Evolutionary conservation across 2,888 invertebrate species (phyloP), one percentile per base, ranked within the genome.

Genomic region (Drosophila ezoana): DNA sequence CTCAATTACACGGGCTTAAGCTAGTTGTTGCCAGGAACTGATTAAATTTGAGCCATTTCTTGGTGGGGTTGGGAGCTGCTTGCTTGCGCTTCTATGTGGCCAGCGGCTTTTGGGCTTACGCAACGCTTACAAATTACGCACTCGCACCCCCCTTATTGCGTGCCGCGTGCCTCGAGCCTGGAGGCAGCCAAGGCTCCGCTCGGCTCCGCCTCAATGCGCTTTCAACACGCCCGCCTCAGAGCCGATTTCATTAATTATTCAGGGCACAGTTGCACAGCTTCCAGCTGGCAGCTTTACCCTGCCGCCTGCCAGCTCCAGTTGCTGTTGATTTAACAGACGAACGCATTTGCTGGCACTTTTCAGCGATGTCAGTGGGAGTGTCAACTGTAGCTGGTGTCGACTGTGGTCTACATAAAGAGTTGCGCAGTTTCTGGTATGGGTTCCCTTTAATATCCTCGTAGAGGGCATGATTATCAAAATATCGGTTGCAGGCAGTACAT

Each of bases 211-310:
- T 53, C 51, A 74, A 49, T 56, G 61, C 60, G 52, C 52, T 48
- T 66, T 74, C 74, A 67, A 57, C 28, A 28, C 64, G 66, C 47
- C 38, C 16, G 43, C 40, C 47, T 44, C 51, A 49, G 49, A 65
- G 61, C 53, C 70, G 84, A 68, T 76, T 76, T 80, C 71, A 80
- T 86, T 81, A 86, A 86, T 79, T 86, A 81, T 81, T 83, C 86
- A 86, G 67, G 40, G 18, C 86, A 86, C 77, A 63, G 60, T 59
- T 41, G 48, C 43, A 49, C 61, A 54, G 54, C 45, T 54, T 41
- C 43, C 20, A 40, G 45, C 18, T 45, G 28, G 40, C 8, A 20
- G 16, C 37, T 16, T 47, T 14, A 9, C 10, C 1, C 38, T 18
- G 13, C 0, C 18, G 37, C 11, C 23, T 13, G n/a, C 9, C 32